A percentile compares a stretch with the other conserved stretches of the same genome.
These are phyloP conservation scores for Mesembrinibis cayennensis DNA, from an alignment of 2,113 vertebrate species.

Conservation along the genomic window DNA sequence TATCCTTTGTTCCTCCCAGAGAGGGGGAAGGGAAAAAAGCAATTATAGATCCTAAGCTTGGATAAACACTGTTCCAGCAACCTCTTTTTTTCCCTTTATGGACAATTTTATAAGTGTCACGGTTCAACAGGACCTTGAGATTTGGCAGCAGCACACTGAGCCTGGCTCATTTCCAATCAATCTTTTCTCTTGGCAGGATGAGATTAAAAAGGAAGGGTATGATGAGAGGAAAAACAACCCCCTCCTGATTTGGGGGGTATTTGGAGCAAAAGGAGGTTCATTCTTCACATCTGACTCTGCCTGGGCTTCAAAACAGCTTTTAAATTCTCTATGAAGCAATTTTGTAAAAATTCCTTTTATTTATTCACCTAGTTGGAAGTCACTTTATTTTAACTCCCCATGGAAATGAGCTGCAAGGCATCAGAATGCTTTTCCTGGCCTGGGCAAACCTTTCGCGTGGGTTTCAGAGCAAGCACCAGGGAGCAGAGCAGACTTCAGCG, in stretches of 20 bases:
- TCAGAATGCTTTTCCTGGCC: background rate
- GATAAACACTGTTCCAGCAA: background rate
- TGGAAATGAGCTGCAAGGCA: background rate
- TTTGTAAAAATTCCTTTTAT: background rate
- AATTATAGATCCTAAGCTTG: background rate
- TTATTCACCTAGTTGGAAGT: background rate
- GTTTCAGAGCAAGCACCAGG: rapidly evolving
- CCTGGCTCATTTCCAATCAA: background rate
- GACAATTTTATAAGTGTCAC: background rate
- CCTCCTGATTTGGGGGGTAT: background rate
- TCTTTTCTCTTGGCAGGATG: background rate
- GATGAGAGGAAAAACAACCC: background rate
- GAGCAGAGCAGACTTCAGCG: rapidly evolving
- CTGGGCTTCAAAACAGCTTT: background rate
- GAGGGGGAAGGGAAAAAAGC: background rate
- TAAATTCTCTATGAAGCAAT: background rate
- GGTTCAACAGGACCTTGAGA: background rate
- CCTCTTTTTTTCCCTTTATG: background rate
- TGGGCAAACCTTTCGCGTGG: rapidly evolving
- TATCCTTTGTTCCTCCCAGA: background rate
- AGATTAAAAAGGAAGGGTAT: background rate
- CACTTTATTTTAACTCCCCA: background rate
- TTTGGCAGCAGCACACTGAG: background rate
- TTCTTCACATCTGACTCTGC: background rate
- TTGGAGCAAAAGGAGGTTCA: background rate